A percentile compares a stretch with the other conserved stretches of the same genome.
phyloP scores from a whole-genome alignment of 2,888 invertebrate species.

The Scaptomyza flava region DNA sequence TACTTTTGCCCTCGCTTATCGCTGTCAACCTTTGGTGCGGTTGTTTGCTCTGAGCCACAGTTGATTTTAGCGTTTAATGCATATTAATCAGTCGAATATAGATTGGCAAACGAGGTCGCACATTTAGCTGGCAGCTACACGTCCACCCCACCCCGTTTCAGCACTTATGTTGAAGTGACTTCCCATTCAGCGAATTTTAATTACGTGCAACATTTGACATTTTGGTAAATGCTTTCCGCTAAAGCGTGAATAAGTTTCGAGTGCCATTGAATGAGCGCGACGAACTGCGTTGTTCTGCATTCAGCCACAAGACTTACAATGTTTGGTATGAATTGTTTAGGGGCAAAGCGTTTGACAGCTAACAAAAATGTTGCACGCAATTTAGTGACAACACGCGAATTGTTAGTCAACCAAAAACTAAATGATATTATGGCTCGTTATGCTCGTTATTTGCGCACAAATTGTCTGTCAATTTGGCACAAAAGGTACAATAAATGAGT shows the following conservation, averaged over 20 bases:
- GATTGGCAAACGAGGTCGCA: slow-evolving; percentile 30
- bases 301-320: slow-evolving; percentile 18
- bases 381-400: slow-evolving; percentile 44
- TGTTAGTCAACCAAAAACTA: slow-evolving; percentile 32
- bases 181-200: slow-evolving; percentile 73
- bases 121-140: slow-evolving; percentile 8
- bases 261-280: slow-evolving; percentile 30
- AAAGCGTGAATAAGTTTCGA: slow-evolving; percentile 58
- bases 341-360: slow-evolving; percentile 25
- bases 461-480: slow-evolving; percentile 71
- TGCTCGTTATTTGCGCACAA: slow-evolving; percentile 43
- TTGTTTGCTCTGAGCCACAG: slow-evolving; percentile 42
- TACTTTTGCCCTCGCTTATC: slow-evolving; percentile 48
- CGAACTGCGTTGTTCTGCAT: slow-evolving; percentile 43
- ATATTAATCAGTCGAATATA: slow-evolving; percentile 61
- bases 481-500: slow-evolving; percentile 69
- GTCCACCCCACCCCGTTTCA: neutral
- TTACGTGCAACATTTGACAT: slow-evolving; percentile 71
- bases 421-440: slow-evolving; percentile 55
- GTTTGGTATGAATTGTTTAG: slow-evolving; percentile 14
- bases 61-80: slow-evolving; percentile 38
- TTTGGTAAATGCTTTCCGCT: slow-evolving; percentile 24
- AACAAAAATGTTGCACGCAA: slow-evolving; percentile 37
- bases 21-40: slow-evolving; percentile 41
- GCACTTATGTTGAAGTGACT: slow-evolving; percentile 23